These are phyloP conservation scores for Acrocyrtus sp. DNA, from an alignment of 2,888 invertebrate genomes.

Conservation along the genomic window DNA sequence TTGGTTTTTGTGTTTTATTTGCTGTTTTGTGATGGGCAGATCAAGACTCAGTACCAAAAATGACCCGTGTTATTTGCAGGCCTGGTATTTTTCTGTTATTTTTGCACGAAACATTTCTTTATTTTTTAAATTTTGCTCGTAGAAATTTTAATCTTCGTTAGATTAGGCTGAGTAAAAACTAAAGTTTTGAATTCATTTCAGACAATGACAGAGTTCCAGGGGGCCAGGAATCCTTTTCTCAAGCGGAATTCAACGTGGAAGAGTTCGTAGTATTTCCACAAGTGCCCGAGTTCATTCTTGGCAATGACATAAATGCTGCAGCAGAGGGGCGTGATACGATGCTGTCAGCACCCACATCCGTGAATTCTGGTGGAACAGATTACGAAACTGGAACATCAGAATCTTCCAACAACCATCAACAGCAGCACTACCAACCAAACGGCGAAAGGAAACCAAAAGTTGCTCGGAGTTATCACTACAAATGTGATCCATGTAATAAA, in stretches of 20 bases:
- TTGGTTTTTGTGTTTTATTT: too few relatives aligned
- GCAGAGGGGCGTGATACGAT: slow-evolving; percentile 40
- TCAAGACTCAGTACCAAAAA: slow-evolving; percentile 37
- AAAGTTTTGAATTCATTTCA: background rate
- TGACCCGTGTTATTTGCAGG: slow-evolving; percentile 46
- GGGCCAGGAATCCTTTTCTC: slow-evolving; percentile 46
- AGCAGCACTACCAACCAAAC: slow-evolving; percentile 28
- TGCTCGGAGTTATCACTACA: slow-evolving; percentile 40
- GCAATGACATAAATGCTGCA: slow-evolving; percentile 43
- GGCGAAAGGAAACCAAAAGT: slow-evolving; percentile 37
- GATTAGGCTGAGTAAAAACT: too few relatives aligned
- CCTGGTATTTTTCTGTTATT: slow-evolving; percentile 31
- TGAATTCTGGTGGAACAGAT: slow-evolving; percentile 45
- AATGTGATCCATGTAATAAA: slow-evolving; percentile 49
- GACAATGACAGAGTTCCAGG: slow-evolving; percentile 25
- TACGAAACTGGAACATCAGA: slow-evolving; percentile 47
- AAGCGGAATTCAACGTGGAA: slow-evolving; percentile 52
- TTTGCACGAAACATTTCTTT: background rate
- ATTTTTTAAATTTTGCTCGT: too few relatives aligned
- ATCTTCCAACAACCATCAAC: slow-evolving; percentile 39
- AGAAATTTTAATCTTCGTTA: background rate
- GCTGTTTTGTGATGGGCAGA: too few relatives aligned
- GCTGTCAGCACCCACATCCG: slow-evolving; percentile 43
- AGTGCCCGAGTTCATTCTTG: slow-evolving; percentile 51
- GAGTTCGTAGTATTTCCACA: slow-evolving; percentile 54